Percentiles rank a stretch among this genome's conserved stretches.
phyloP scores from a whole-genome alignment of 92 coral and sea anemone genomes.

The Siderastrea siderea region DNA sequence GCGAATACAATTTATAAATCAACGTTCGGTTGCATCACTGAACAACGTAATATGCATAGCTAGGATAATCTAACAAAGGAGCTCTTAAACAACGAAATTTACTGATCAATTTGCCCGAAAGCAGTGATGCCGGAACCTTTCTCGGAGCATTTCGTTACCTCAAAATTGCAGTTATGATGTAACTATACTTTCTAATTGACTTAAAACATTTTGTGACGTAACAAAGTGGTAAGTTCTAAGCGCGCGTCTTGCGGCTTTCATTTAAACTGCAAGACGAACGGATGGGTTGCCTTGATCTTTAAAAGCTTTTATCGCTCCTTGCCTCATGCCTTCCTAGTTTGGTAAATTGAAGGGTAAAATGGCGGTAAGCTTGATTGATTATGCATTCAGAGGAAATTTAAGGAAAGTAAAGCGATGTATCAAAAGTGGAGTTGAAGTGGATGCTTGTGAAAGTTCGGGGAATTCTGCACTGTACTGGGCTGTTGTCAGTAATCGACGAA shows the following conservation, averaged over 20 bases:
- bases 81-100: too few species aligned
- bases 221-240: neutral
- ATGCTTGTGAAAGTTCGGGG: conserved; percentile 75
- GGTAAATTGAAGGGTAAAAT: conserved; percentile 31
- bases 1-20: too few species aligned
- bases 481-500: conserved; percentile 57
- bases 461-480: conserved; percentile 89
- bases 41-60: too few species aligned
- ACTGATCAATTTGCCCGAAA: too few species aligned
- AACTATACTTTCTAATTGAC: neutral
- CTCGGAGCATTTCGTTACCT: neutral
- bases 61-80: too few species aligned
- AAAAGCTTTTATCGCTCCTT: neutral
- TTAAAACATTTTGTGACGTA: neutral
- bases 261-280: neutral
- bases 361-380: conserved; percentile 84
- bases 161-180: neutral
- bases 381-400: conserved; percentile 76
- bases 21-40: too few species aligned
- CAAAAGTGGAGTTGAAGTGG: conserved; percentile 79
- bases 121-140: neutral
- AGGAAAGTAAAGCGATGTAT: conserved; percentile 61
- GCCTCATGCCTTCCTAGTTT: neutral
- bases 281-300: neutral
- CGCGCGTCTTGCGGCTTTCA: neutral